These are phyloP conservation scores for Allophyes oxyacanthae DNA, from an alignment of 2,888 invertebrate genomes.

Conservation along the genomic window DNA sequence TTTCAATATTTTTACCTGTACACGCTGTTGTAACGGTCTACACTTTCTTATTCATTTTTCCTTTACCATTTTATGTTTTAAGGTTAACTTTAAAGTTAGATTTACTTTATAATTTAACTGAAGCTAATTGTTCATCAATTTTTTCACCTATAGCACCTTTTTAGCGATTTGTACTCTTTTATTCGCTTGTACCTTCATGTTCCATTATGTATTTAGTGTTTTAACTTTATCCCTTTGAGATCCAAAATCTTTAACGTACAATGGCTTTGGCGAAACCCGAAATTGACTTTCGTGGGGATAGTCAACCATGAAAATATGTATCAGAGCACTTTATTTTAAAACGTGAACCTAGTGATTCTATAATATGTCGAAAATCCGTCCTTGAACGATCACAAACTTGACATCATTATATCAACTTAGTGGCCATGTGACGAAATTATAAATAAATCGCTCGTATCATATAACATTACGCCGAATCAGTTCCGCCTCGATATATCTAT, in stretches of 20 bases:
- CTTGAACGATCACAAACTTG: constrained; percentile 40
- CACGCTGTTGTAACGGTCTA: constrained; percentile 15
- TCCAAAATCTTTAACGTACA: no score
- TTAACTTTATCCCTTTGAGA: no score
- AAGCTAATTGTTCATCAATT: no score
- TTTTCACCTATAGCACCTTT: no score
- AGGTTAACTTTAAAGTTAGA: constrained; percentile 2
- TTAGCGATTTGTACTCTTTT: no score
- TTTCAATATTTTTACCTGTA: constrained; percentile 40
- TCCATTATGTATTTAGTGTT: no score
- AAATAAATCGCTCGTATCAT: constrained; percentile 23
- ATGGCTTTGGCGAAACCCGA: no score
- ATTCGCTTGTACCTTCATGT: no score
- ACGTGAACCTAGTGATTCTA: constrained; percentile 36
- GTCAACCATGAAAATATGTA: no score
- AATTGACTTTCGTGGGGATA: no score
- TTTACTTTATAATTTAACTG: background rate
- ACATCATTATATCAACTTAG: constrained; percentile 45
- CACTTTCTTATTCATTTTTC: constrained; percentile 34
- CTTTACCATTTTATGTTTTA: constrained; percentile 7
- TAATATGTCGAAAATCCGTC: constrained; percentile 29
- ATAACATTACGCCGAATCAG: constrained; percentile 56
- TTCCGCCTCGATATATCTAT: constrained; percentile 41
- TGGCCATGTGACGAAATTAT: constrained; percentile 25
- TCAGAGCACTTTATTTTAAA: constrained; percentile 12